A percentile compares a stretch with the other conserved stretches of the same genome.
phyloP scores from a whole-genome alignment of 2,888 invertebrate genomes.

The Phaedon cochleariae region DNA sequence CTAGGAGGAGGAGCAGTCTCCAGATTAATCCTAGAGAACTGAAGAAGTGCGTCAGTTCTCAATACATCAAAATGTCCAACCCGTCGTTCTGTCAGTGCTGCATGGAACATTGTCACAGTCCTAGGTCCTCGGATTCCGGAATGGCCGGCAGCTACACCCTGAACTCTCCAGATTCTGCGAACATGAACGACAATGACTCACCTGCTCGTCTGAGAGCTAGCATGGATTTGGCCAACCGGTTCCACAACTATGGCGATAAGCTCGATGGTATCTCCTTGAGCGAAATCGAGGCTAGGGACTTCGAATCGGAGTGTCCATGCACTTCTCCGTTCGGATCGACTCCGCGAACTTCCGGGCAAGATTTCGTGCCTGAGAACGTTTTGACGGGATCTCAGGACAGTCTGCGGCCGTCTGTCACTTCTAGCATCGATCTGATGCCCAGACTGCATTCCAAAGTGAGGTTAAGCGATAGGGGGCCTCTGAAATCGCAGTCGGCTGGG shows the following conservation, averaged over 20 bases:
- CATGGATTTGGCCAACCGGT: slow-evolving; percentile 49
- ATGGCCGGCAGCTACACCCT: slow-evolving; percentile 84
- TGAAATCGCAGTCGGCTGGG: slow-evolving; percentile 54
- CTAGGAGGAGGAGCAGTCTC: slow-evolving; percentile 58
- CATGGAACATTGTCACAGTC: slow-evolving; percentile 67
- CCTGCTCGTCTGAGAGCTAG: slow-evolving; percentile 49
- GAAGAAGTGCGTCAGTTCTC: slow-evolving; percentile 63
- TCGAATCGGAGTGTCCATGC: slow-evolving; percentile 76
- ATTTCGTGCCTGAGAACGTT: slow-evolving; percentile 67
- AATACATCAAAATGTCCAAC: slow-evolving; percentile 56
- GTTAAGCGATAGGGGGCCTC: slow-evolving; percentile 29
- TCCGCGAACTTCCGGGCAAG: slow-evolving; percentile 72
- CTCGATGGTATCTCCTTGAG: slow-evolving; percentile 63
- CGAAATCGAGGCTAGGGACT: slow-evolving; percentile 67
- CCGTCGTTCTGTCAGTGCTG: slow-evolving; percentile 53
- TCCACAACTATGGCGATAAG: slow-evolving; percentile 49
- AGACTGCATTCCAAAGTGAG: slow-evolving; percentile 64
- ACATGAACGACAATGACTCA: slow-evolving; percentile 46
- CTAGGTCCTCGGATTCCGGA: slow-evolving; percentile 83
- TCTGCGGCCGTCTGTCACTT: slow-evolving; percentile 65
- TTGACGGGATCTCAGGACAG: slow-evolving; percentile 65
- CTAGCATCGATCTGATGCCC: slow-evolving; percentile 61
- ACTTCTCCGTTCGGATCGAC: slow-evolving; percentile 79
- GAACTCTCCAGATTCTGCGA: slow-evolving; percentile 73
- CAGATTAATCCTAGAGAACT: slow-evolving; percentile 50